Evolutionary conservation across 64 coral and sea anemone species (phyloP), one percentile per base, ranked within the genome.

Genomic region (Orbicella faveolata): DNA sequence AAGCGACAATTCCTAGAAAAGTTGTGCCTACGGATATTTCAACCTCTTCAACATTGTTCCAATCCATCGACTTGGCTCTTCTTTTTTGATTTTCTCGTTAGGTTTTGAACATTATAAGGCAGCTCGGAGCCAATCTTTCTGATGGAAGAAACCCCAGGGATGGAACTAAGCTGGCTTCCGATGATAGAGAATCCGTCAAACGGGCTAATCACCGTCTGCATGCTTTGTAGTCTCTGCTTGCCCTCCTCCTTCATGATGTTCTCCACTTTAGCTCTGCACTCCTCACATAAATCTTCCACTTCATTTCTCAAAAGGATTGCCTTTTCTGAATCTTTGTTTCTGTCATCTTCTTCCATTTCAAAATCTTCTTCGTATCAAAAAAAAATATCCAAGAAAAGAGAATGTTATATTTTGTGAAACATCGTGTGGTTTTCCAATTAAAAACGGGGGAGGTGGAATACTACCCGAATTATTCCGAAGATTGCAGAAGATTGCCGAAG

Each of bases 181-280:
- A 85, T 85, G 0, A 85, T 85, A 54, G 82, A 41, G n/a, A 85
- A 85, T 3, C 82, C 82, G 7, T 85, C 82, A 12, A 85, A 72
- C 23, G 82, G 86, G 19, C 75, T 76, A 7, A 88, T 52, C 6
- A 88, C 73, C 0, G 70, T 88, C 62, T 84, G 74, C 23, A 91
- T 34, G 17, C 73, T 26, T 53, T 87, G 83, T 3, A 79, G 33
- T 30, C 90, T 80, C 34, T 87, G 36, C 19, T 81, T 41, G 63
- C 90, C 90, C 62, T 95, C 89, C 52, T 91, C 63, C n/a, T 77
- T 70, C 20, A 87, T 59, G 18, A 95, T 95, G 37, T 62, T 7
- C 21, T 81, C 68, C 36, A 95, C 68, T 76, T 87, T 91, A 19
- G 59, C 63, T 14, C 77, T 26, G 52, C 93, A 95, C 18, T 91